phyloP scores from a whole-genome alignment of 2,113 vertebrate genomes.

The Isurus oxyrinchus region DNA sequence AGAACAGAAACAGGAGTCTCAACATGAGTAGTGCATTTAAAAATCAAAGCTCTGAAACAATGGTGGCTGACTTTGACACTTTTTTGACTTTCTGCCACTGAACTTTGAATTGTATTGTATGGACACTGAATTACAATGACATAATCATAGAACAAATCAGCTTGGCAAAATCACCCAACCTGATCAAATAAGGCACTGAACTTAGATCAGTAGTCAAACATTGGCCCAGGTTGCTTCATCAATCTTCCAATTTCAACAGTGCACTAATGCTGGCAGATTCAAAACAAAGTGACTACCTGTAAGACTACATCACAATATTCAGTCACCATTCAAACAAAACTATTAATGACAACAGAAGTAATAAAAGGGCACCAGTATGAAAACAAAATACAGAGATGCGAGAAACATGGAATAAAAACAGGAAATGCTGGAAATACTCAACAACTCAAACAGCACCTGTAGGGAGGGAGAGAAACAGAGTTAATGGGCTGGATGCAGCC shows the following conservation, averaged over 20 bases:
- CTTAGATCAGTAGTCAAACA: not conserved
- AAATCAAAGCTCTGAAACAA: not conserved
- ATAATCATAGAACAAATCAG: not conserved
- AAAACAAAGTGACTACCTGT: not conserved
- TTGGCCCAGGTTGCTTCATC: not conserved
- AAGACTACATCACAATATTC: not conserved
- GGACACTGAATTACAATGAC: not conserved
- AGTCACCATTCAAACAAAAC: not conserved
- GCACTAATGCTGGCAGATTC: not conserved
- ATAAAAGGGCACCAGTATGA: no score
- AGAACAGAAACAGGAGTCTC: not conserved
- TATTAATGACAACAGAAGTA: not conserved
- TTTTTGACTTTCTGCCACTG: not conserved
- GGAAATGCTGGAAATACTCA: no score
- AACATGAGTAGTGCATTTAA: not conserved
- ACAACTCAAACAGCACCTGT: no score
- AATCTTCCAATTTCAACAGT: not conserved
- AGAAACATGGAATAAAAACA: no score
- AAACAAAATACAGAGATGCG: no score
- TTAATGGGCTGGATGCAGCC: no score
- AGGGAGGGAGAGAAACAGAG: no score
- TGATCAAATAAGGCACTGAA: not conserved
- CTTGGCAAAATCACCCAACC: not conserved
- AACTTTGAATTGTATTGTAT: not conserved
- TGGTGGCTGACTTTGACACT: not conserved